phyloP scores from a whole-genome alignment of 1,140 invertebrate genomes.

The Aphelinus certus region DNA sequence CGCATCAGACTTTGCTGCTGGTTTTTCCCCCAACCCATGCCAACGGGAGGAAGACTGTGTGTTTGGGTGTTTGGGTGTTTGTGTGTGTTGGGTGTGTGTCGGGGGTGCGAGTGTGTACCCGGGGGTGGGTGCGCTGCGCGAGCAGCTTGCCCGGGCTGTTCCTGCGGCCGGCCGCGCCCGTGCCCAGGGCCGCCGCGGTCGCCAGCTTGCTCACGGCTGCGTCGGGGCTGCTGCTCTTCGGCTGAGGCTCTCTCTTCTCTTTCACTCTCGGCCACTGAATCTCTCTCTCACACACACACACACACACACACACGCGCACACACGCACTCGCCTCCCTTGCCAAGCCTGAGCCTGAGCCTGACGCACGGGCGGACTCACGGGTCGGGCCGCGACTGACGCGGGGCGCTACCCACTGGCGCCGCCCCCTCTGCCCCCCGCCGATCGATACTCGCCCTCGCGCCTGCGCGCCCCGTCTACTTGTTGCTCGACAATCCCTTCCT shows the following conservation, averaged over 20 bases:
- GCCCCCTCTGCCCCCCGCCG: not conserved
- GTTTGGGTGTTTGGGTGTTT: not conserved
- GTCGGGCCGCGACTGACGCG: not conserved
- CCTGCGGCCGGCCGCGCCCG: not conserved
- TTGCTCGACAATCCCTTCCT: slow-evolving; percentile 2
- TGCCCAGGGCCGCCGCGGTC: not conserved
- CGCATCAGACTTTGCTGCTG: no score
- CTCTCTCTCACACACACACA: no score
- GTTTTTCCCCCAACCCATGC: no score
- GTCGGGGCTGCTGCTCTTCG: no score
- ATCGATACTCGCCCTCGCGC: slow-evolving; percentile 29
- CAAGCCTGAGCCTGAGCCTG: not conserved
- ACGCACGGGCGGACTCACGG: not conserved
- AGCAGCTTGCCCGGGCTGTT: slow-evolving; percentile 13
- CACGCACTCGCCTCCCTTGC: no score
- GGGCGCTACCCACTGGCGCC: not conserved
- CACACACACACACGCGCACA: no score
- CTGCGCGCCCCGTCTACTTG: slow-evolving; percentile 25
- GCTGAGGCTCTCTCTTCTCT: no score
- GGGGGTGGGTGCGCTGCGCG: not conserved
- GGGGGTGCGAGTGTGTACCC: not conserved
- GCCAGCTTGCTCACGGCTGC: not conserved
- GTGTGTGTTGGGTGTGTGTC: not conserved
- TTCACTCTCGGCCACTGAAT: no score
- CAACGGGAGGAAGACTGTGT: not conserved